Conservation (phyloP, 2,113 vertebrate genomes). For the Myodes glareolus region DNA sequence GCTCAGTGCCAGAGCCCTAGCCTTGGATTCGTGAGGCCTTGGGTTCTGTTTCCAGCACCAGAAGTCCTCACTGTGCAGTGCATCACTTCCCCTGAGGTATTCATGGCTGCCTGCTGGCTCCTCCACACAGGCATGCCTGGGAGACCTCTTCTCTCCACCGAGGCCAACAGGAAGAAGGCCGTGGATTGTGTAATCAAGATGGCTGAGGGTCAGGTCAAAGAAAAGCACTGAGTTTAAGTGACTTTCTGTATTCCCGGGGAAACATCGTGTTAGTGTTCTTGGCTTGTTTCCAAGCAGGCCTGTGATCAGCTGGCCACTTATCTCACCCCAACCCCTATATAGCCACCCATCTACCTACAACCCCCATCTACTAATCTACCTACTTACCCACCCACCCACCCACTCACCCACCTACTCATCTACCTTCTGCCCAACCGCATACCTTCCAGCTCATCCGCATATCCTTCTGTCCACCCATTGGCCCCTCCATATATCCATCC, state of each 20-base stretch:
- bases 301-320: background rate
- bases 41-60: background rate
- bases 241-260: slow-evolving; percentile 5
- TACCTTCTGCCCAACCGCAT: background rate
- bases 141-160: background rate
- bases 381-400: background rate
- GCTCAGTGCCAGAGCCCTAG: background rate
- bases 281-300: slow-evolving; percentile 29
- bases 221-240: background rate
- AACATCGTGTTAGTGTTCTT: background rate
- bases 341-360: background rate
- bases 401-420: background rate
- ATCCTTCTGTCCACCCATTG: too few species aligned
- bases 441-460: too few species aligned
- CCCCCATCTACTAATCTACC: background rate
- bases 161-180: background rate
- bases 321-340: too few species aligned
- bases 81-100: background rate
- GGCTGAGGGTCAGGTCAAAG: background rate
- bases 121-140: background rate
- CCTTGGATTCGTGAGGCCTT: background rate
- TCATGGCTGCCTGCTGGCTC: background rate
- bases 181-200: background rate
- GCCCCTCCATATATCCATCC: too few species aligned
- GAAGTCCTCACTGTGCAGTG: background rate